Evolutionary conservation across 2,113 vertebrate genomes (phyloP).

Genomic region (Leucoraja erinaceus): DNA sequence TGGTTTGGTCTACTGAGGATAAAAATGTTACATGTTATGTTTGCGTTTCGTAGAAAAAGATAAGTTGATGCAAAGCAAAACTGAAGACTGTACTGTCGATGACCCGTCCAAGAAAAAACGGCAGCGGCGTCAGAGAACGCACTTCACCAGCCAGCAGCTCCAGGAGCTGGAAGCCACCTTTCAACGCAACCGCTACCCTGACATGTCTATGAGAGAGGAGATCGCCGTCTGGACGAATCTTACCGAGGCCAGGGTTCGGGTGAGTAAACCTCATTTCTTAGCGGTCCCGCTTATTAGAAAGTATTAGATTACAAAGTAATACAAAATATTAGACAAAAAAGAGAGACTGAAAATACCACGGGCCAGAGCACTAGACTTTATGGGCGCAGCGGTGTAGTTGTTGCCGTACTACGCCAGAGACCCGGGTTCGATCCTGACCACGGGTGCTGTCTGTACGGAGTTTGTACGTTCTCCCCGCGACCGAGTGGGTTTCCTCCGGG

Average conservation of each 20-base stretch:
- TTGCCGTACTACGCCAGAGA: too few species aligned
- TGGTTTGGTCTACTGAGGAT: background rate
- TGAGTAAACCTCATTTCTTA: conserved; percentile 54
- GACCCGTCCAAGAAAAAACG: conserved; percentile 92
- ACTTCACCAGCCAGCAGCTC: conserved; percentile 96
- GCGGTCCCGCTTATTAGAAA: too few species aligned
- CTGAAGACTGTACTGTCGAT: conserved; percentile 73
- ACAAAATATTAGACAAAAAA: too few species aligned
- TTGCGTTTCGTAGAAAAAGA: conserved; percentile 71
- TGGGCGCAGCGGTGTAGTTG: too few species aligned
- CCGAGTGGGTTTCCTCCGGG: too few species aligned
- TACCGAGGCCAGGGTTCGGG: conserved; percentile 91
- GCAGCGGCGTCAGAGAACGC: conserved; percentile 86
- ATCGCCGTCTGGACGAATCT: conserved; percentile 98
- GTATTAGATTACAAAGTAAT: too few species aligned
- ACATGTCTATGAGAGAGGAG: conserved; percentile 97
- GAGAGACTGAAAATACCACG: background rate
- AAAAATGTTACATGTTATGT: background rate
- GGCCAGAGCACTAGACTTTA: too few species aligned
- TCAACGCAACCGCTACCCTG: conserved; percentile 94
- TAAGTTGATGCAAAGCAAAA: conserved; percentile 57
- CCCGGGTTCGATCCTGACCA: too few species aligned
- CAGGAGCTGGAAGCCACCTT: conserved; percentile 96
- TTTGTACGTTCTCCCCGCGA: too few species aligned
- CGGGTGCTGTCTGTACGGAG: too few species aligned